Evolutionary conservation across 2,888 invertebrate species (phyloP).

Genomic region (Cremastobaeus sp.): DNA sequence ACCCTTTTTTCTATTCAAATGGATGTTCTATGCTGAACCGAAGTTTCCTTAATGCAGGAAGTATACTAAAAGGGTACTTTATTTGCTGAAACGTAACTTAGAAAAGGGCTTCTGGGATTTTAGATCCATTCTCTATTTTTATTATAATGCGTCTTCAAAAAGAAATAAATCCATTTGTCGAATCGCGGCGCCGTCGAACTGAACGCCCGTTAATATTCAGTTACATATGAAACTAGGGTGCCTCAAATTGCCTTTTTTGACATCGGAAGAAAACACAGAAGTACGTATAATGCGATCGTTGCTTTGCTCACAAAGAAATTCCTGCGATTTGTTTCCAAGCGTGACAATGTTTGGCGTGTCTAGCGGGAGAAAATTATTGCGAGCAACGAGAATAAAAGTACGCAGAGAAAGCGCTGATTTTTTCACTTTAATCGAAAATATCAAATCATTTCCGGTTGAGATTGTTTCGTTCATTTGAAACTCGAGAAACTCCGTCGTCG

Average conservation of each 20-base stretch:
- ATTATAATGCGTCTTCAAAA: slow-evolving; percentile 42
- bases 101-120: slow-evolving; percentile 41
- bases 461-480: too few relatives aligned
- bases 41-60: slow-evolving; percentile 49
- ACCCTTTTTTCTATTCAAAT: slow-evolving; percentile 28
- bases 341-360: slow-evolving; percentile 5
- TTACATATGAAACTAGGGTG: slow-evolving; percentile 5
- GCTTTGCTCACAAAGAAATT: neutral
- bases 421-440: too few relatives aligned
- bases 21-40: slow-evolving; percentile 50
- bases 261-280: neutral
- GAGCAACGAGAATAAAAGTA: too few relatives aligned
- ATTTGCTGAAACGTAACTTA: slow-evolving; percentile 51
- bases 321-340: neutral
- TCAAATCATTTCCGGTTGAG: too few relatives aligned
- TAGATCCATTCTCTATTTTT: slow-evolving; percentile 48
- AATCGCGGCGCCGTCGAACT: too few relatives aligned
- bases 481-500: too few relatives aligned
- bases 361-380: slow-evolving; percentile 2
- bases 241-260: slow-evolving; percentile 9
- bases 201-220: slow-evolving; percentile 6
- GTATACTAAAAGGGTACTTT: slow-evolving; percentile 58
- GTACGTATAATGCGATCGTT: slow-evolving; percentile 3
- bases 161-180: slow-evolving; percentile 44
- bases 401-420: too few relatives aligned